Conservation (phyloP, 2,797 vertebrate species). For the Acipenser ruthenus region DNA sequence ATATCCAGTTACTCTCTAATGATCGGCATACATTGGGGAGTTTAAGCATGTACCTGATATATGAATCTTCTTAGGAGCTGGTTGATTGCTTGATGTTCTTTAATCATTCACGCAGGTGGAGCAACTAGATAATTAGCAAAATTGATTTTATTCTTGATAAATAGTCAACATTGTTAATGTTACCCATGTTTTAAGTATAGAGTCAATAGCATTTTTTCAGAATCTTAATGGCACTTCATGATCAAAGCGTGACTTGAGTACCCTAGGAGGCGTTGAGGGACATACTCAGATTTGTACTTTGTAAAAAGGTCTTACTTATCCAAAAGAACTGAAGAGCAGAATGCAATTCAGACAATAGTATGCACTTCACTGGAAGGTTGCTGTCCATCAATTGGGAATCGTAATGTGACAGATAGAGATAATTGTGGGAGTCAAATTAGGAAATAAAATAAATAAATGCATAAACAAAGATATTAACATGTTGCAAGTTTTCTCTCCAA, state of each 20-base stretch:
- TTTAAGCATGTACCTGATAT: slow-evolving; percentile 24
- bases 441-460: no score
- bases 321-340: no score
- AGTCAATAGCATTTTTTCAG: slow-evolving; percentile 26
- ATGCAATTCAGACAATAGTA: no score
- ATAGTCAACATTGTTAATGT: slow-evolving; percentile 30
- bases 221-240: slow-evolving; percentile 27
- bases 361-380: no score
- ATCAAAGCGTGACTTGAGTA: slow-evolving; percentile 8
- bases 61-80: slow-evolving; percentile 22
- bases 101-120: slow-evolving; percentile 26
- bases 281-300: no score
- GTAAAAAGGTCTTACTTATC: no score
- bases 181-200: slow-evolving; percentile 27
- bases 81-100: slow-evolving; percentile 22
- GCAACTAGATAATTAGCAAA: slow-evolving; percentile 33
- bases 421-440: no score
- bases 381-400: no score
- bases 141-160: slow-evolving; percentile 35
- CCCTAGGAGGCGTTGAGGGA: background rate
- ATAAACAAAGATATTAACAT: no score
- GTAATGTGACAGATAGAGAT: no score
- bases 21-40: slow-evolving; percentile 13
- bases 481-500: no score
- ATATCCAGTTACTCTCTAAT: slow-evolving; percentile 19